These are phyloP conservation scores for Melierax canorus DNA, from an alignment of 2,113 vertebrate species.

Conservation along the genomic window DNA sequence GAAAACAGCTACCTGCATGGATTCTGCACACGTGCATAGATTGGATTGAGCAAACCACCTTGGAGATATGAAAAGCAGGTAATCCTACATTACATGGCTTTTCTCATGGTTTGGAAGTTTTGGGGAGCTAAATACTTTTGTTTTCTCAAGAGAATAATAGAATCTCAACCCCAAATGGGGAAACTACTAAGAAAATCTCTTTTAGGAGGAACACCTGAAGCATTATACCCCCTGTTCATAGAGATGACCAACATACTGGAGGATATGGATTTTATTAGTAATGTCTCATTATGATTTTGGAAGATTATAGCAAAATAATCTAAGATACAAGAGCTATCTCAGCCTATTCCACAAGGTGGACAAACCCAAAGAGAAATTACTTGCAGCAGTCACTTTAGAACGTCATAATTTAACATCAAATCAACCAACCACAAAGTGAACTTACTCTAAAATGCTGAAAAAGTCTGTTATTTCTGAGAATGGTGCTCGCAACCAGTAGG, in stretches of 20 bases:
- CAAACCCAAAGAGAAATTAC: not conserved
- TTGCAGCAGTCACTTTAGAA: not conserved
- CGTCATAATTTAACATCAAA: not conserved
- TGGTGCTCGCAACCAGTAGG: slow-evolving; percentile 94
- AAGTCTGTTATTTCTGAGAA: slow-evolving; percentile 95
- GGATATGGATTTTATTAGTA: not conserved
- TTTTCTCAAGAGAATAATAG: not conserved
- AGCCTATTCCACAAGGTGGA: not conserved
- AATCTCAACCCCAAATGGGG: not conserved
- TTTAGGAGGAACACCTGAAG: not conserved
- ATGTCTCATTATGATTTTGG: not conserved
- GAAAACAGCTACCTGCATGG: not conserved
- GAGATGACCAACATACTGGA: not conserved
- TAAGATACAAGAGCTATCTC: not conserved
- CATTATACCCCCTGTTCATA: not conserved
- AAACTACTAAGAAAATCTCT: not conserved
- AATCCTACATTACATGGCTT: not conserved
- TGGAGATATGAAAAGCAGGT: not conserved
- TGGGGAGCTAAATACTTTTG: not conserved
- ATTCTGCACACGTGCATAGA: not conserved
- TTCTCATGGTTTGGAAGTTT: not conserved
- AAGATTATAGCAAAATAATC: not conserved
- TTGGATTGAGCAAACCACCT: not conserved
- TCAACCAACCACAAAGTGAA: not conserved
- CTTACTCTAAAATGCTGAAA: slow-evolving; percentile 98